A percentile compares a stretch with the other conserved stretches of the same genome.
phyloP scores from a whole-genome alignment of 2,113 vertebrate genomes.

The Syrrhaptes paradoxus region DNA sequence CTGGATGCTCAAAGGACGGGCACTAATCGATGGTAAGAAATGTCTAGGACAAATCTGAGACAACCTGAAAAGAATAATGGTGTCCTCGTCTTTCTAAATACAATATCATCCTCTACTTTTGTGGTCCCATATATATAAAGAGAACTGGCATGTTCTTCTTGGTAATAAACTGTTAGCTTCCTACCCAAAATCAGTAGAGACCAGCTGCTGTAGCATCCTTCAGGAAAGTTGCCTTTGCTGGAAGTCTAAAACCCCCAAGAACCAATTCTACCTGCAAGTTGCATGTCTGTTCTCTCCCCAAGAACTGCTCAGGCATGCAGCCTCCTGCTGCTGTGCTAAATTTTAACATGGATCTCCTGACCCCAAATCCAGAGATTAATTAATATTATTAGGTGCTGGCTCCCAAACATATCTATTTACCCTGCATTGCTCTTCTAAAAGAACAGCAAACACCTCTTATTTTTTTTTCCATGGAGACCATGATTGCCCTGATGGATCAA shows the following conservation, averaged over 20 bases:
- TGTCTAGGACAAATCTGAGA: neutral
- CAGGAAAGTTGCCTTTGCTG: neutral
- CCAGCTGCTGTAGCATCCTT: neutral
- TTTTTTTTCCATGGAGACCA: neutral
- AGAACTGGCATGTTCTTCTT: neutral
- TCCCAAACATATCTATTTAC: slow-evolving; percentile 62
- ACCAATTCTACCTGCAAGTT: neutral
- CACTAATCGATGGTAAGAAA: neutral
- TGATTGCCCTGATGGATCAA: slow-evolving; percentile 66
- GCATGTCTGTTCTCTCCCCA: slow-evolving; percentile 52
- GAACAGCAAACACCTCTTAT: slow-evolving; percentile 54
- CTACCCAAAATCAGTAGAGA: neutral
- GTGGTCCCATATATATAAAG: neutral
- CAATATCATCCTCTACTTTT: neutral
- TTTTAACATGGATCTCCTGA: slow-evolving; percentile 51
- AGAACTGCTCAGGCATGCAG: neutral
- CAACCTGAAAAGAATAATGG: neutral
- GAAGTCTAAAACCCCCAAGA: neutral
- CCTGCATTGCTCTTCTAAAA: slow-evolving; percentile 53
- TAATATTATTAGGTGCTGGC: slow-evolving; percentile 73
- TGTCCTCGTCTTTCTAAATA: neutral
- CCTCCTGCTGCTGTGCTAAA: slow-evolving; percentile 43
- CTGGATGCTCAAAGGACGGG: neutral
- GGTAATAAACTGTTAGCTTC: neutral
- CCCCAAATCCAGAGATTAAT: slow-evolving; percentile 74